Base-by-base conservation (phyloP, 2,113 vertebrate species). In the Myrmecophaga tridactyla region DNA sequence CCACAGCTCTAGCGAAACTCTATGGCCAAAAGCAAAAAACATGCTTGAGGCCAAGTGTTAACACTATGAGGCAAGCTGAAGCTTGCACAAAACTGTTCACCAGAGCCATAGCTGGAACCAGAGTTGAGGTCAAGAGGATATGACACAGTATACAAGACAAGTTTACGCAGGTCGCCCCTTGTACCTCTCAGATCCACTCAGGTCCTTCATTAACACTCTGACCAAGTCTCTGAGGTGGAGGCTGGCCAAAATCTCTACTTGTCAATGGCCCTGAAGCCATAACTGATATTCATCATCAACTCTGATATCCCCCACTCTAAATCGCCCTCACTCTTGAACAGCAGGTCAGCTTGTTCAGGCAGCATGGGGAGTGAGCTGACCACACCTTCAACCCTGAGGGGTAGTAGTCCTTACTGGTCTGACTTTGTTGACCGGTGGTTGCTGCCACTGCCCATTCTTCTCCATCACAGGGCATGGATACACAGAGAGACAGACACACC, bases 261-360 rank as follows among this genome's bases (percentile, higher is more conserved):
- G 21, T n/a, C 27, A 63, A 36, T 20, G 69, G 18, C 17, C 8
- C 58, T 25, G 15, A 34, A 43, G 20, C 17, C 39, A 3, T 6
- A 15, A 0, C 0, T 14, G 2, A 25, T 0, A 31, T 36, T 21
- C 53, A 39, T 31, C 39, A 39, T 3, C 23, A 27, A 63, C 4
- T 85, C 34, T 20, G 21, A 17, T 15, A 48, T 25, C 36, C n/a
- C 1, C 48, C 29, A 21, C 17, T 17, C 43, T 25, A 17, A 56
- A 31, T 3, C 20, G 75, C 17, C 34, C 36, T 51, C 7, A 4
- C 46, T 62, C 63, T 43, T 29, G n/a, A 23, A 46, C 39, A 39
- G 25, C 10, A 12, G 34, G 7, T 67, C 18, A 60, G 12, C 63
- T 80, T 58, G 20, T 60, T 39, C 39, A 29, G 39, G 27, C 12